Percentiles rank a stretch among this genome's conserved stretches.
phyloP scores from a whole-genome alignment of 2,888 invertebrate genomes.

The Abrostola triplasia region DNA sequence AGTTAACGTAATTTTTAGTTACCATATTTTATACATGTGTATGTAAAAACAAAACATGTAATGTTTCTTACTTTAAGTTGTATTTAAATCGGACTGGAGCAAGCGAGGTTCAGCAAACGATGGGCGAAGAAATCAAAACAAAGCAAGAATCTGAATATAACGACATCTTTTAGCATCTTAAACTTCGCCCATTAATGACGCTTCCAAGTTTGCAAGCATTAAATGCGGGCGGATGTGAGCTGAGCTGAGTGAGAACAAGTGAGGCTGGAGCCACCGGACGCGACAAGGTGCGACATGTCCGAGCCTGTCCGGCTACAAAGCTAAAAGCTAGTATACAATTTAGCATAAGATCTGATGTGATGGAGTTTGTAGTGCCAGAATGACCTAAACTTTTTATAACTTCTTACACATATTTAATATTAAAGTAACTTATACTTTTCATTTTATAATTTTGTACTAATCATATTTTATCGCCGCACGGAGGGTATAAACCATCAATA shows the following conservation, averaged over 20 bases:
- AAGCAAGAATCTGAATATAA: neutral
- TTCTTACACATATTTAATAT: slow-evolving; percentile 42
- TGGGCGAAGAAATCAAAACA: neutral
- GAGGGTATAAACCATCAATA: slow-evolving; percentile 21
- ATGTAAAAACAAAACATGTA: slow-evolving; percentile 17
- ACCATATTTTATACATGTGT: slow-evolving; percentile 29
- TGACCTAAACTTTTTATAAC: slow-evolving; percentile 54
- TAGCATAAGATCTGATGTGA: slow-evolving; percentile 49
- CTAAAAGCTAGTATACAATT: slow-evolving; percentile 50
- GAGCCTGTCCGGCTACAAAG: slow-evolving; percentile 26
- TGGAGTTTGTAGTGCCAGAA: slow-evolving; percentile 56
- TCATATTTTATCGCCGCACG: slow-evolving; percentile 24
- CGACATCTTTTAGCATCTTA: neutral
- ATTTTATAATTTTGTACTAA: slow-evolving; percentile 51
- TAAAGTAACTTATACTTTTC: slow-evolving; percentile 32
- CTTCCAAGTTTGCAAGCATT: slow-evolving; percentile 43
- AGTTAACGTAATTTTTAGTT: slow-evolving; percentile 23
- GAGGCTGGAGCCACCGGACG: slow-evolving; percentile 24
- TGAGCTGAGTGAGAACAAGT: slow-evolving; percentile 28
- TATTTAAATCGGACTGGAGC: slow-evolving; percentile 40
- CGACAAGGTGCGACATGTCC: neutral
- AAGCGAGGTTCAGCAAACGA: slow-evolving; percentile 28
- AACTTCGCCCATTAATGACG: slow-evolving; percentile 10
- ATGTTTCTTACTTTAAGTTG: slow-evolving; percentile 28
- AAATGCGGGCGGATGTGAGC: slow-evolving; percentile 45